phyloP scores from a whole-genome alignment of 2,888 invertebrate species.

The Masnerella sp. region DNA sequence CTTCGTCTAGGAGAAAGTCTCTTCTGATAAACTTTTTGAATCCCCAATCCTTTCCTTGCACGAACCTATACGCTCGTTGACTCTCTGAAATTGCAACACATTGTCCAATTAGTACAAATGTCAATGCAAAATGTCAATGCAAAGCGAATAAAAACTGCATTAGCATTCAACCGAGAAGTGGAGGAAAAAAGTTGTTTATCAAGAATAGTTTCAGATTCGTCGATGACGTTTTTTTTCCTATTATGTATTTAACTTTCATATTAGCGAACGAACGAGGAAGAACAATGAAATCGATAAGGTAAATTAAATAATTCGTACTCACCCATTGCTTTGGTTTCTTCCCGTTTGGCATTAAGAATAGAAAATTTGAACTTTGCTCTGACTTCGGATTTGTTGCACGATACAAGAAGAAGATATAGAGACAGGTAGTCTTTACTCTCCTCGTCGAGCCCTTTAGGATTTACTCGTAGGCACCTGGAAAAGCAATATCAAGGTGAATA shows the following conservation, averaged over 20 bases:
- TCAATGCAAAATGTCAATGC: conserved; percentile 38
- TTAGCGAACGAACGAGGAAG: neutral
- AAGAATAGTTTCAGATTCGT: neutral
- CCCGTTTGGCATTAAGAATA: conserved; percentile 99
- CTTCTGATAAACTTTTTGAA: conserved; percentile 99
- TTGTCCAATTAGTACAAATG: conserved; percentile 39
- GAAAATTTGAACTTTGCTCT: conserved; percentile 99
- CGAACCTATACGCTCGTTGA: conserved; percentile 98
- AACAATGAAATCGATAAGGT: conserved; percentile 2
- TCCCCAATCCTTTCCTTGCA: conserved; percentile 99
- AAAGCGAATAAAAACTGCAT: conserved; percentile 23
- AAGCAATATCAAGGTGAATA: conserved; percentile 22
- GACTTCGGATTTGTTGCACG: conserved; percentile 99
- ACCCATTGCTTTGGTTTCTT: conserved; percentile 99
- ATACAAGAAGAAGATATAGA: conserved; percentile 98
- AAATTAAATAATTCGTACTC: too few relatives aligned
- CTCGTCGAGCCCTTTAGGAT: conserved; percentile 99
- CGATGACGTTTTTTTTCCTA: neutral
- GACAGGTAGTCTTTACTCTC: conserved; percentile 99
- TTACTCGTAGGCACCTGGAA: conserved; percentile 97
- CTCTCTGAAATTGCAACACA: conserved; percentile 80
- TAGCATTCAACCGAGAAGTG: conserved; percentile 12
- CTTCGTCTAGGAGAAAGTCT: conserved; percentile 99
- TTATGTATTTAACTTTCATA: neutral
- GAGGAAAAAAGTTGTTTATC: conserved; percentile 5